A percentile compares a stretch with the other conserved stretches of the same genome.
phyloP scores from a whole-genome alignment of 2,113 vertebrate genomes.

The Hydrolagus affinis region DNA sequence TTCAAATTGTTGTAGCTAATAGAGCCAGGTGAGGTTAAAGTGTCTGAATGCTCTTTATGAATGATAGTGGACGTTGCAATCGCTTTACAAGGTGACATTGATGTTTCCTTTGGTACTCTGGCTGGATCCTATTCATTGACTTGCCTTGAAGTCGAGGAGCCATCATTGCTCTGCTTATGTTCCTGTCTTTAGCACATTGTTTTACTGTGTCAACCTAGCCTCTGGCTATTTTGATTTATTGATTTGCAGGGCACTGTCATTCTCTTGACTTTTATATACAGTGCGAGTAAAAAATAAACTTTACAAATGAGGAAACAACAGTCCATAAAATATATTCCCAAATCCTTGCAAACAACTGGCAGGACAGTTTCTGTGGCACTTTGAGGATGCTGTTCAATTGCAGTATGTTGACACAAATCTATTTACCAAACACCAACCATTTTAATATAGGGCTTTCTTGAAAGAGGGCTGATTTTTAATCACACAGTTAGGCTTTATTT shows the following conservation, averaged over 20 bases:
- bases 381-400: background rate
- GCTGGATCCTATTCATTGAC: background rate
- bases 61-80: too few species aligned
- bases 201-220: constrained; percentile 1
- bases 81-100: background rate
- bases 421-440: background rate
- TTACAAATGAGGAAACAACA: constrained; percentile 28
- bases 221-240: background rate
- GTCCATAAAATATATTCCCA: constrained; percentile 6
- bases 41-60: background rate
- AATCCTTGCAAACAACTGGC: background rate
- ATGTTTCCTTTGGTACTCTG: background rate
- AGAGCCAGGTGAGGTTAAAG: background rate
- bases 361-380: background rate
- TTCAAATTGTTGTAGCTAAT: background rate
- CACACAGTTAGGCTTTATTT: background rate
- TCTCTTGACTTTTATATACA: constrained; percentile 10
- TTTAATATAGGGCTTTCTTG: background rate
- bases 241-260: constrained; percentile 21
- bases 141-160: background rate
- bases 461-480: background rate
- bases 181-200: background rate
- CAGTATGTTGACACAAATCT: background rate
- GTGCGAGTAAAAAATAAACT: constrained; percentile 31
- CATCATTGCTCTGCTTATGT: background rate